Evolutionary conservation across 30 jellyfish, hydroid and myxozoan genomes (phyloP).

Genomic region (Aurelia aurita): DNA sequence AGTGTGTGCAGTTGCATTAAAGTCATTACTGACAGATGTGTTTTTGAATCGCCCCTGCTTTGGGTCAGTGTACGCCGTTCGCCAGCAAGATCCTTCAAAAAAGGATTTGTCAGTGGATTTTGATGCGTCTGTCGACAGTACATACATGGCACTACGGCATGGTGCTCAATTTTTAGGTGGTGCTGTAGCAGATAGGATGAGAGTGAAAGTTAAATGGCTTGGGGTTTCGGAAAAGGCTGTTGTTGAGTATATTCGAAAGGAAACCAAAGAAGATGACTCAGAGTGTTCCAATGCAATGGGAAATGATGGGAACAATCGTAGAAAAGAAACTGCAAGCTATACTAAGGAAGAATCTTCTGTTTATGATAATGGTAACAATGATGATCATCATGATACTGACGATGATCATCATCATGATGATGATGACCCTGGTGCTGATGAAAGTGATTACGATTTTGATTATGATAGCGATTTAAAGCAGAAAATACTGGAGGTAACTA

Average conservation of each 20-base stretch:
- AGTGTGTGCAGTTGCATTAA: neutral
- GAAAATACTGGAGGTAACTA: slow-evolving; percentile 19
- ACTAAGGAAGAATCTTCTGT: no score
- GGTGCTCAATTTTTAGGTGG: slow-evolving; percentile 4
- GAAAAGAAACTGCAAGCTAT: neutral
- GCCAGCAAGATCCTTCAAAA: neutral
- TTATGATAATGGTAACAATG: slow-evolving; percentile 20
- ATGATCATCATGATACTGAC: neutral
- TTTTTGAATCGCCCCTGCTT: neutral
- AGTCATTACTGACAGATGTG: neutral
- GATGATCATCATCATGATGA: neutral
- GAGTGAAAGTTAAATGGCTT: neutral
- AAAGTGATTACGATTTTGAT: no score
- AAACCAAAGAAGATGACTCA: slow-evolving; percentile 8
- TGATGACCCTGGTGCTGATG: neutral
- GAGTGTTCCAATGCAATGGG: slow-evolving; percentile 24
- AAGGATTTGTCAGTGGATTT: neutral
- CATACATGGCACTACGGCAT: neutral
- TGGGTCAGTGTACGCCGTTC: neutral
- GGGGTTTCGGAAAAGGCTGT: neutral
- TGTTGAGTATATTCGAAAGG: neutral
- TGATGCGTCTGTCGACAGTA: neutral
- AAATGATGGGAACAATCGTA: neutral
- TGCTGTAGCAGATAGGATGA: neutral
- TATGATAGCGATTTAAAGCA: neutral